A percentile compares a stretch with the other conserved stretches of the same genome.
These are phyloP conservation scores for Piprites chloris DNA, from an alignment of 2,113 vertebrate genomes.

Conservation along the genomic window DNA sequence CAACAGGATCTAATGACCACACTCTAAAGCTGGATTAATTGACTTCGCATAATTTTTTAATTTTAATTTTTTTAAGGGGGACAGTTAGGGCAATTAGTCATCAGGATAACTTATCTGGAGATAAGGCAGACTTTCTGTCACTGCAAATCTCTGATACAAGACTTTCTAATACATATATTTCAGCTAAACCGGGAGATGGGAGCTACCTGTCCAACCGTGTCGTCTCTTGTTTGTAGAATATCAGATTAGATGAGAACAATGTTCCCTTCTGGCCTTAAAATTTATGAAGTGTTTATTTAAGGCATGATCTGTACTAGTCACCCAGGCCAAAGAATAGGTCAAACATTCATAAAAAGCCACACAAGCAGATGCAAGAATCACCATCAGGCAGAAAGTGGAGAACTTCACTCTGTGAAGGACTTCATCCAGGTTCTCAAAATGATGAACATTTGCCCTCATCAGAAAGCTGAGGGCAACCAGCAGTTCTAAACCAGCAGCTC, in stretches of 20 bases:
- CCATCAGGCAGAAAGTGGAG: neutral
- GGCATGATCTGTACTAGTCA: neutral
- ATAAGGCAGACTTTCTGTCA: neutral
- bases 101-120: neutral
- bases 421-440: neutral
- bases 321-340: neutral
- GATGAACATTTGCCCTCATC: too few species aligned
- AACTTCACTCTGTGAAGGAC: neutral
- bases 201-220: neutral
- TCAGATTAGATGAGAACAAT: neutral
- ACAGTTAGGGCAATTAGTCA: slow-evolving; percentile 2
- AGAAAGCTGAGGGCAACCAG: neutral
- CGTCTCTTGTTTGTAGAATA: neutral
- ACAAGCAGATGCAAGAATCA: neutral
- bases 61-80: neutral
- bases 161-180: neutral
- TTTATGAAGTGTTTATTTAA: neutral
- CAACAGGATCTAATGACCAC: neutral
- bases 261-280: neutral
- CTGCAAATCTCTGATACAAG: neutral
- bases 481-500: neutral
- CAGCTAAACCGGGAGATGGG: neutral
- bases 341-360: neutral
- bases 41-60: neutral
- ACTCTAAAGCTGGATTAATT: slow-evolving; percentile 25